Evolutionary conservation across 2,888 invertebrate species (phyloP).

Genomic region (Sinotaia quadrata): DNA sequence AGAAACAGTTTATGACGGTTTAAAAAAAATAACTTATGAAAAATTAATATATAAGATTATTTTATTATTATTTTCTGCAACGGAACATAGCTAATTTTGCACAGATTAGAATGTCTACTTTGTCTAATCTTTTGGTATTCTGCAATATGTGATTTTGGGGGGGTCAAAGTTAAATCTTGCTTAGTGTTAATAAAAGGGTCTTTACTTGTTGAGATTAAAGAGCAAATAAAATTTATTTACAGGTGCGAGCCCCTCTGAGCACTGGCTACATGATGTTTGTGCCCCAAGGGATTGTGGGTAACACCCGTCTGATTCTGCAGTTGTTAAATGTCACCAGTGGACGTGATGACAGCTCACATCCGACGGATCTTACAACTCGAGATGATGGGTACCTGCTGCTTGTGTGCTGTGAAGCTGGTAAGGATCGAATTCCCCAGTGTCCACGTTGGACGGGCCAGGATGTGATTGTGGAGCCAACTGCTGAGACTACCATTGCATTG

Average conservation of each 20-base stretch:
- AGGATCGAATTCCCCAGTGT: slow-evolving; percentile 47
- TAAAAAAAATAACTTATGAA: no score
- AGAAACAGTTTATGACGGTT: no score
- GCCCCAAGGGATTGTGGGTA: slow-evolving; percentile 67
- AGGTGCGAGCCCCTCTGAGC: slow-evolving; percentile 69
- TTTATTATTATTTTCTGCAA: no score
- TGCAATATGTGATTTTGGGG: no score
- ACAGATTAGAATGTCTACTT: no score
- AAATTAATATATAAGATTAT: no score
- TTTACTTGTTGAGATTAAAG: no score
- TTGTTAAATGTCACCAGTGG: slow-evolving; percentile 74
- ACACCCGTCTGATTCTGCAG: slow-evolving; percentile 70
- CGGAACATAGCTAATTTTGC: no score
- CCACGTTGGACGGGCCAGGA: slow-evolving; percentile 69
- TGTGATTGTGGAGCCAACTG: slow-evolving; percentile 72
- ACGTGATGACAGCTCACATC: slow-evolving; percentile 61
- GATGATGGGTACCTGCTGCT: slow-evolving; percentile 71
- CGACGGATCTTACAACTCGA: slow-evolving; percentile 19
- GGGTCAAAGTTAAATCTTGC: no score
- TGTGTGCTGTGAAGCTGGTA: slow-evolving; percentile 60
- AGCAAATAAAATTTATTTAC: no score
- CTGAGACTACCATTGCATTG: slow-evolving; percentile 73
- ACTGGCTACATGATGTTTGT: slow-evolving; percentile 73
- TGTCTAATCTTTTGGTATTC: no score
- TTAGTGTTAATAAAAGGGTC: no score